phyloP scores from a whole-genome alignment of 2,113 vertebrate species.

The Ictalurus punctatus region DNA sequence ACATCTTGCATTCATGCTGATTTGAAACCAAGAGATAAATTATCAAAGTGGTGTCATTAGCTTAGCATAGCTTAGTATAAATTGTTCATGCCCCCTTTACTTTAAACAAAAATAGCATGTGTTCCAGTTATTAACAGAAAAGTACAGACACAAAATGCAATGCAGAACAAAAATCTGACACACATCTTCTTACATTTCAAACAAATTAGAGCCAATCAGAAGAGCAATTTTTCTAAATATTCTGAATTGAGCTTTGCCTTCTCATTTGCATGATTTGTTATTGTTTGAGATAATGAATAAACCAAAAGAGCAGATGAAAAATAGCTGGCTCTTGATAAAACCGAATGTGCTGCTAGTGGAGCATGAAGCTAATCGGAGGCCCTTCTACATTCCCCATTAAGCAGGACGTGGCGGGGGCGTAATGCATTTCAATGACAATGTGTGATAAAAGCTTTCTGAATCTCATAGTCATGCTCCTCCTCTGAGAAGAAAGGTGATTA shows the following conservation, averaged over 20 bases:
- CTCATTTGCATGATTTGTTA: constrained; percentile 73
- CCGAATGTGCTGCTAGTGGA: constrained; percentile 54
- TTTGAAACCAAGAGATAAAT: not conserved
- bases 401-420: constrained; percentile 47
- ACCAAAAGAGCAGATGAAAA: constrained; percentile 63
- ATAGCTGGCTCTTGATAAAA: constrained; percentile 59
- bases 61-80: not conserved
- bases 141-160: constrained; percentile 60
- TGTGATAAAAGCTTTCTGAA: constrained; percentile 44
- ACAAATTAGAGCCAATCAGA: constrained; percentile 51
- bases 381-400: constrained; percentile 51
- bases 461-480: constrained; percentile 22
- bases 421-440: constrained; percentile 48
- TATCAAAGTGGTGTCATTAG: not conserved
- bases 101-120: constrained; percentile 18
- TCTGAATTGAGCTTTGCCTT: constrained; percentile 65
- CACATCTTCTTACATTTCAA: constrained; percentile 58
- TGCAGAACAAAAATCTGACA: constrained; percentile 66
- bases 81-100: constrained; percentile 13
- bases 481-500: constrained; percentile 44
- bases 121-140: constrained; percentile 59
- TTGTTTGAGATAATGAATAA: constrained; percentile 74
- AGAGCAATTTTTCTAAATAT: constrained; percentile 64
- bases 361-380: constrained; percentile 58
- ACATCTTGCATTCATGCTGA: not conserved